Conservation (phyloP, 2,797 vertebrate genomes). For the Corythornis leucogaster region DNA sequence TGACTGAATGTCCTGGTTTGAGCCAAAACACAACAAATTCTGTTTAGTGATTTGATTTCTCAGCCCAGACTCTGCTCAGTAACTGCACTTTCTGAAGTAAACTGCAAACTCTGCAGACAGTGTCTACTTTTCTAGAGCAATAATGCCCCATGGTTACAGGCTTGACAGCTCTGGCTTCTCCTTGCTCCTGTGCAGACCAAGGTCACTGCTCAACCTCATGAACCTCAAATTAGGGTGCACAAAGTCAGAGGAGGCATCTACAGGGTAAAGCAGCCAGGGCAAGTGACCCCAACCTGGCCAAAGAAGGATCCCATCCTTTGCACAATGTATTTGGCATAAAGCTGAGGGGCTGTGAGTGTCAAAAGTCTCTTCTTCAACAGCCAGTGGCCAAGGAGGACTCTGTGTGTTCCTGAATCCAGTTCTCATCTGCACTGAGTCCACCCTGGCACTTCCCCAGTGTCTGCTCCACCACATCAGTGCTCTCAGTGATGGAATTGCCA, state of each 20-base stretch:
- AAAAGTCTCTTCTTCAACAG: neutral
- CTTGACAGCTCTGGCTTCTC: neutral
- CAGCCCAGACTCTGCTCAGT: neutral
- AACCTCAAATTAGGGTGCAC: neutral
- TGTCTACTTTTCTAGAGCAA: neutral
- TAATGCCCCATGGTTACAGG: neutral
- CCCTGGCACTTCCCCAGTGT: neutral
- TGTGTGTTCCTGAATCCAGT: neutral
- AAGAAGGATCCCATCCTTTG: neutral
- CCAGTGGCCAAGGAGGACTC: neutral
- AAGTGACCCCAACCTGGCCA: neutral
- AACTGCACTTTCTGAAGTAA: neutral
- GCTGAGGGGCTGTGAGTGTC: neutral
- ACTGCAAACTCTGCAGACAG: neutral
- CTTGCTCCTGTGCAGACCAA: neutral
- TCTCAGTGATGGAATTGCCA: neutral
- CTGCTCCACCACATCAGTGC: neutral
- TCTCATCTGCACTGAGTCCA: neutral
- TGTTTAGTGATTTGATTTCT: neutral
- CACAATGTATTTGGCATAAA: neutral
- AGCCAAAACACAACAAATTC: neutral
- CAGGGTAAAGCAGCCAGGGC: neutral
- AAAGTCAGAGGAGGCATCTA: neutral
- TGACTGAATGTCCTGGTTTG: neutral
- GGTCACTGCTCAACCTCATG: neutral